Evolutionary conservation across 2,113 vertebrate genomes (phyloP), one percentile per base, ranked within the genome.

Genomic region (Passer domesticus): DNA sequence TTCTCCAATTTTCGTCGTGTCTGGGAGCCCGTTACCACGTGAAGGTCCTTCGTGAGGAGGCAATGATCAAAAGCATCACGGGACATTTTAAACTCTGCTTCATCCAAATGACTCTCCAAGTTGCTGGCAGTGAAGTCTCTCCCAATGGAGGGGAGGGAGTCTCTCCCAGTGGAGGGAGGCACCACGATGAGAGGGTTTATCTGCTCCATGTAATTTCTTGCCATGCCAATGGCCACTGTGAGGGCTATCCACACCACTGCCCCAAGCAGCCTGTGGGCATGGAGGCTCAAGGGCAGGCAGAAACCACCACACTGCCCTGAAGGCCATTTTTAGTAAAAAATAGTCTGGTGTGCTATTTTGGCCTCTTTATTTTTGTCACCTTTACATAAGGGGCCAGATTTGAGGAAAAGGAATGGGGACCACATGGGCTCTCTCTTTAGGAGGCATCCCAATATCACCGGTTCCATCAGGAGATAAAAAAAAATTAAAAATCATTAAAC

Each of bases 41-140:
- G 75, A 72, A 85, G 79, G 82, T 94, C 90, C 96, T 89, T 31
- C 20, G 11, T 35, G 83, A 86, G 73, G 88, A 84, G 44, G 79
- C 72, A 66, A 15, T 5, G 44, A 58, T 13, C 87, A 68, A 91
- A 78, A 92, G 60, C 75, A 92, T 30, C 58, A 20, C 0, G 7
- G 90, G 83, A 75, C 50, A 49, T 90, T 94, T 85, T 89, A 53
- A 89, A 75, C 28, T 46, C n/a, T 72, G 17, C 44, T 55, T 46
- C 70, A 33, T 25, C 53, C 46, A 81, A 81, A 22, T 53, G 41
- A 22, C 49, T 69, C 63, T 77, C 30, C 0, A 24, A 37, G 67
- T 47, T 0, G 4, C 59, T 70, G 84, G 70, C 68, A 78, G 85
- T 1, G 1, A 31, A 53, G 44, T 21, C 33, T 39, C 90, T 73